Evolutionary conservation across 2,797 vertebrate genomes (phyloP).

Genomic region (Anguilla megastoma): DNA sequence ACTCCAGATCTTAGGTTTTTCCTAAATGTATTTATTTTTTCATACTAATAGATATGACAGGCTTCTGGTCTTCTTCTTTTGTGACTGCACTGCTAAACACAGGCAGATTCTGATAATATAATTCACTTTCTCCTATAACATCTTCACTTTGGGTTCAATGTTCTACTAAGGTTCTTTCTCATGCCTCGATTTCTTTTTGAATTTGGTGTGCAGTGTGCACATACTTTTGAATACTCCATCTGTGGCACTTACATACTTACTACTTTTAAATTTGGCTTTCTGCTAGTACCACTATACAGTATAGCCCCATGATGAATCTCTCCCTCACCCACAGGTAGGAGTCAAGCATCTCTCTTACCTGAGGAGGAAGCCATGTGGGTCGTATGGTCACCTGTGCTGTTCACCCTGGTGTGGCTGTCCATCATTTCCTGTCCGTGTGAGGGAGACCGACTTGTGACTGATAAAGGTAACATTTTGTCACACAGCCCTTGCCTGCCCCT

Average conservation of each 20-base stretch:
- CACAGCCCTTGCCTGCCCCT: neutral
- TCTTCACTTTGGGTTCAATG: neutral
- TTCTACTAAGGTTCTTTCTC: neutral
- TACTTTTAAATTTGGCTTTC: too few relatives aligned
- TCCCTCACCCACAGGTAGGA: constrained; percentile 22
- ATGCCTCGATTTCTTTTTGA: neutral
- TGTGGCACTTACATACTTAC: neutral
- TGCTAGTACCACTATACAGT: too few relatives aligned
- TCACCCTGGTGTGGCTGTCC: constrained; percentile 62
- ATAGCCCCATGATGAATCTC: neutral
- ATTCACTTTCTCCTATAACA: neutral
- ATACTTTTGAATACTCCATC: neutral
- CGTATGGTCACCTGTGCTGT: constrained; percentile 52
- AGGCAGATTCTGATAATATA: neutral
- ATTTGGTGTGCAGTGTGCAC: neutral
- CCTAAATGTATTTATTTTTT: too few relatives aligned
- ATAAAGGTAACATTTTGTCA: constrained; percentile 61
- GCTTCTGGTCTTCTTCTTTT: too few relatives aligned
- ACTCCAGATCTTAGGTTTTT: too few relatives aligned
- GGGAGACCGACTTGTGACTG: constrained; percentile 45
- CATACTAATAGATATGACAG: too few relatives aligned
- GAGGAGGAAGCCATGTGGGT: constrained; percentile 69
- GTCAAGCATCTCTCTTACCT: constrained; percentile 17
- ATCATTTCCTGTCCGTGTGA: constrained; percentile 63
- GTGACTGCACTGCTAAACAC: too few relatives aligned